Percentiles rank a stretch among this genome's conserved stretches.
Conservation (phyloP, 2,113 vertebrate genomes). For the Corapipo altera region DNA sequence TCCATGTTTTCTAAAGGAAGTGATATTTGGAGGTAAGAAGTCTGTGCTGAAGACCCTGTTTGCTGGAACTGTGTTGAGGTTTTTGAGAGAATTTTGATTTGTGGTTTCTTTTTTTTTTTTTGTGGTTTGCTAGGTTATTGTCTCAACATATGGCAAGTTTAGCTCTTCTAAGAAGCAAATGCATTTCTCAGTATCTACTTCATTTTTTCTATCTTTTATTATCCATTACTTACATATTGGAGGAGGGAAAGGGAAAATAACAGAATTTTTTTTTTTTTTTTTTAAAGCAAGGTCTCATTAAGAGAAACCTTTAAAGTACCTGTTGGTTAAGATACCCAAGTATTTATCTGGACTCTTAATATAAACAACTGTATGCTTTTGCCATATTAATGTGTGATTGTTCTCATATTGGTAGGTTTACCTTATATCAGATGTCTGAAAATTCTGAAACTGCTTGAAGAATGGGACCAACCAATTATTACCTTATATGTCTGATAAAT, state of each 20-base stretch:
- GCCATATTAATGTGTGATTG: not conserved
- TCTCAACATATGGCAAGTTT: not conserved
- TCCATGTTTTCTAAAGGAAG: constrained; percentile 97
- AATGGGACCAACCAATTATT: not conserved
- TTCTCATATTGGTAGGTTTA: not conserved
- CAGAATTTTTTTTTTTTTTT: not conserved
- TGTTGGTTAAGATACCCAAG: not conserved
- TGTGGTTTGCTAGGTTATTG: not conserved
- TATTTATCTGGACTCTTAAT: not conserved
- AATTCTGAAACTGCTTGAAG: not conserved
- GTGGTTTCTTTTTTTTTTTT: not conserved
- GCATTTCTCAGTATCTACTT: not conserved
- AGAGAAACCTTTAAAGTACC: not conserved
- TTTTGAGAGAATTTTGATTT: not conserved
- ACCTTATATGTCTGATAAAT: not conserved
- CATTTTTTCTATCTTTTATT: not conserved
- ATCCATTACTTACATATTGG: not conserved
- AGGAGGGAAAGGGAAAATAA: not conserved
- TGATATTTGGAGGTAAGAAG: constrained; percentile 90
- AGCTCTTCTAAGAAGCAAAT: not conserved
- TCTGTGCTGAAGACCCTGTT: not conserved
- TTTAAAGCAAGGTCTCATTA: not conserved
- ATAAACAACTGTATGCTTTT: not conserved
- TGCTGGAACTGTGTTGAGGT: not conserved
- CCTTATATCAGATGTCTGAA: not conserved